These are phyloP conservation scores for Drosophila bipectinata DNA, from an alignment of 1,140 invertebrate species.

Conservation along the genomic window DNA sequence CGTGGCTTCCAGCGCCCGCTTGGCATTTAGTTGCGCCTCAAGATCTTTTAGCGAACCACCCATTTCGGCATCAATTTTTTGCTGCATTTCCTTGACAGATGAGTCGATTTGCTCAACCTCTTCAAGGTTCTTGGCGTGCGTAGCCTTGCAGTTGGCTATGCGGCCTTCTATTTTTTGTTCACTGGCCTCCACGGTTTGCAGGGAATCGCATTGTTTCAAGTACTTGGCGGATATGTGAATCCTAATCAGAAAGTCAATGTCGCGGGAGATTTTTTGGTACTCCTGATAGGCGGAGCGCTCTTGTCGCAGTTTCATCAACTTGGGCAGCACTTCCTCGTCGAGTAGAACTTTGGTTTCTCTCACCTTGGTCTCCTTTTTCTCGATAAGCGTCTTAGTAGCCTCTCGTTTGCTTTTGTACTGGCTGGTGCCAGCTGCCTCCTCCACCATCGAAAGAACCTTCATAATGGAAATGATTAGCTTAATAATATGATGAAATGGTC, in stretches of 20 bases:
- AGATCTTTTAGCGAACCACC: constrained; percentile 88
- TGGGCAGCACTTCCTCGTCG: constrained; percentile 94
- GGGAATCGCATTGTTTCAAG: constrained; percentile 56
- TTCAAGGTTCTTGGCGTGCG: constrained; percentile 85
- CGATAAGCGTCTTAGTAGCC: constrained; percentile 93
- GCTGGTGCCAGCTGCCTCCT: constrained; percentile 99
- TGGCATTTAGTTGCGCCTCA: constrained; percentile 87
- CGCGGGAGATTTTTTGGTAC: constrained; percentile 93
- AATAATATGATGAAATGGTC: neutral
- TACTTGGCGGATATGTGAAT: constrained; percentile 83
- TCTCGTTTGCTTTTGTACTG: constrained; percentile 98
- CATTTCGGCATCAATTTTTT: constrained; percentile 87
- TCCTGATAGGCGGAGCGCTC: constrained; percentile 94
- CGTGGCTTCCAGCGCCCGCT: constrained; percentile 89
- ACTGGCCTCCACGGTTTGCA: constrained; percentile 59
- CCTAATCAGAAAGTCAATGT: constrained; percentile 93
- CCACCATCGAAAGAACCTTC: constrained; percentile 98
- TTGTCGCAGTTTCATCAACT: constrained; percentile 93
- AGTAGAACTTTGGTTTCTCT: constrained; percentile 93
- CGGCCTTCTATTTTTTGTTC: constrained; percentile 61
- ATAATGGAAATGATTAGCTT: neutral
- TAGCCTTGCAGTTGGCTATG: constrained; percentile 83
- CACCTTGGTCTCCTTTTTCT: constrained; percentile 97
- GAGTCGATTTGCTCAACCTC: constrained; percentile 85
- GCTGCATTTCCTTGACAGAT: constrained; percentile 85